These are phyloP conservation scores for Pteruthius melanotis DNA, from an alignment of 2,113 vertebrate genomes.

Conservation along the genomic window DNA sequence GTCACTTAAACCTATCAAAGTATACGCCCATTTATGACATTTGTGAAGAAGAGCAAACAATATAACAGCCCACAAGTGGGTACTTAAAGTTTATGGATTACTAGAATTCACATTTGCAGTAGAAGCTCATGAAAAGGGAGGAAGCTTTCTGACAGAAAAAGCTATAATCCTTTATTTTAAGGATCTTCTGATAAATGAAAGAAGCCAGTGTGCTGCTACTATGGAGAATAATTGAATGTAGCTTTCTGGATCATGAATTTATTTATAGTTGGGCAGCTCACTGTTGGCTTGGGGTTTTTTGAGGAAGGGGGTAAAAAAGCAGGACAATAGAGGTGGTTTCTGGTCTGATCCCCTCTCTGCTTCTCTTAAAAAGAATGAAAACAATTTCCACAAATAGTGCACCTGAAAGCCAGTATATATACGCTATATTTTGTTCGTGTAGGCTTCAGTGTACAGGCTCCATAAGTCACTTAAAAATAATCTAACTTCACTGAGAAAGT, in stretches of 20 bases:
- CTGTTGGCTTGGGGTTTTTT: background rate
- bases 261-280: background rate
- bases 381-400: background rate
- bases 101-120: constrained; percentile 39
- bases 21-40: constrained; percentile 51
- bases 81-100: constrained; percentile 39
- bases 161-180: constrained; percentile 49
- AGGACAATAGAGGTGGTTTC: background rate
- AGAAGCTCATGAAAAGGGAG: constrained; percentile 43
- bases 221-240: background rate
- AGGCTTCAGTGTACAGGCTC: background rate
- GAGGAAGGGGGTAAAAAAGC: background rate
- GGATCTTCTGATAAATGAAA: background rate
- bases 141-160: constrained; percentile 11
- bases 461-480: background rate
- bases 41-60: constrained; percentile 62
- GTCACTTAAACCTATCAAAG: constrained; percentile 63
- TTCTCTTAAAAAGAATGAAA: background rate
- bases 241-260: background rate
- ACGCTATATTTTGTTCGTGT: background rate
- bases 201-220: background rate
- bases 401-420: background rate
- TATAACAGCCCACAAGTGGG: constrained; percentile 60
- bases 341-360: background rate
- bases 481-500: background rate